Evolutionary conservation across 2,113 vertebrate genomes (phyloP).

Genomic region (Mastomys coucha): DNA sequence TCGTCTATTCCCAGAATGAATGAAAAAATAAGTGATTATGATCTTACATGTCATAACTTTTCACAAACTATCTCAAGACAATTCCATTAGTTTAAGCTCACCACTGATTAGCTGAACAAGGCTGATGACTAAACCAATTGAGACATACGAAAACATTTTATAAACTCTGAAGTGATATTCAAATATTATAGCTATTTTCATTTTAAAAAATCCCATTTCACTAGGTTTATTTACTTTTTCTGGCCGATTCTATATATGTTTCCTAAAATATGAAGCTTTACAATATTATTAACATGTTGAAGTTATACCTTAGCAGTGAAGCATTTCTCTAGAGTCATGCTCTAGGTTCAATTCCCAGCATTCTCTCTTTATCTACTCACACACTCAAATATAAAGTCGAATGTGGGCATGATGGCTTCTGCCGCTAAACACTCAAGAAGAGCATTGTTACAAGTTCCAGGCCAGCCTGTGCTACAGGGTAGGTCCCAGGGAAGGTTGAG

Average conservation of each 20-base stretch:
- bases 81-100: constrained; percentile 68
- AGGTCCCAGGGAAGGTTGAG: neutral
- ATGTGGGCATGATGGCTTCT: neutral
- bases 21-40: constrained; percentile 55
- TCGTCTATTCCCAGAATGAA: constrained; percentile 66
- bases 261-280: constrained; percentile 59
- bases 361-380: neutral
- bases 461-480: neutral
- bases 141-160: constrained; percentile 54
- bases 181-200: constrained; percentile 45
- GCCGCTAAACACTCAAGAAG: neutral
- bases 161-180: constrained; percentile 43
- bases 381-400: neutral
- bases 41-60: constrained; percentile 65
- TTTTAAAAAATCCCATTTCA: constrained; percentile 45
- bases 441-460: neutral
- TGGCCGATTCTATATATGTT: constrained; percentile 27
- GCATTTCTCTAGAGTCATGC: neutral
- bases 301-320: neutral
- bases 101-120: constrained; percentile 52
- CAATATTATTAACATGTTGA: constrained; percentile 4
- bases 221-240: constrained; percentile 50
- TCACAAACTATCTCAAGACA: constrained; percentile 62
- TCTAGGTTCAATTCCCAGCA: neutral
- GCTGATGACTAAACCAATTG: constrained; percentile 47